These are phyloP conservation scores for Podotricha telesiphe DNA, from an alignment of 2,888 invertebrate genomes.

Conservation along the genomic window DNA sequence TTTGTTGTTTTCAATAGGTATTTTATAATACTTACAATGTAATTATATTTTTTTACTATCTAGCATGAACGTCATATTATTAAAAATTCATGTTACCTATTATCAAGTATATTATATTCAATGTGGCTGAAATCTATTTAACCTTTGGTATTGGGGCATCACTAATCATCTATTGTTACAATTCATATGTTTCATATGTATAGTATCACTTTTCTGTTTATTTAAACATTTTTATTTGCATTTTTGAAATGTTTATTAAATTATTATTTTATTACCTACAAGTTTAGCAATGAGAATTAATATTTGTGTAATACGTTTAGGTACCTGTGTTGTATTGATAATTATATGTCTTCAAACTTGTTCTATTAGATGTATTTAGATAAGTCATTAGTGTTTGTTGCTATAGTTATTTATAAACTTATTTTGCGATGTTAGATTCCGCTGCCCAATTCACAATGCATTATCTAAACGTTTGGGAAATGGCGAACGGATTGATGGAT, in stretches of 20 bases:
- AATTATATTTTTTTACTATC: conserved; percentile 15
- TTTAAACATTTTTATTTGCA: conserved; percentile 41
- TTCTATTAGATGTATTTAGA: background rate
- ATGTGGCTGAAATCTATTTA: conserved; percentile 49
- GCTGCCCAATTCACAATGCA: background rate
- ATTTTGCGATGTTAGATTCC: background rate
- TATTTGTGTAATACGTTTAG: background rate
- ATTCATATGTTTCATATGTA: conserved; percentile 49
- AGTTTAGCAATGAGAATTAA: background rate
- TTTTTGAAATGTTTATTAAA: conserved; percentile 8
- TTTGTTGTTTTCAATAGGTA: conserved; percentile 11
- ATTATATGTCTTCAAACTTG: too few species aligned
- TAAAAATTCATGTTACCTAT: conserved; percentile 40
- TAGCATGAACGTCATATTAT: conserved; percentile 20
- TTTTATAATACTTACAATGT: background rate
- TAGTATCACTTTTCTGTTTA: conserved; percentile 38
- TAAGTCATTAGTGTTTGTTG: too few species aligned
- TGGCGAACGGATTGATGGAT: background rate
- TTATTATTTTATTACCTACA: too few species aligned
- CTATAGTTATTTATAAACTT: background rate
- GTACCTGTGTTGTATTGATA: background rate
- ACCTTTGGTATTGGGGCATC: conserved; percentile 51
- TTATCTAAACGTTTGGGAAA: too few species aligned
- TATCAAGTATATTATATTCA: conserved; percentile 48
- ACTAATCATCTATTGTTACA: conserved; percentile 54